phyloP scores from a whole-genome alignment of 2,113 vertebrate species.

The Anolis sagrei region DNA sequence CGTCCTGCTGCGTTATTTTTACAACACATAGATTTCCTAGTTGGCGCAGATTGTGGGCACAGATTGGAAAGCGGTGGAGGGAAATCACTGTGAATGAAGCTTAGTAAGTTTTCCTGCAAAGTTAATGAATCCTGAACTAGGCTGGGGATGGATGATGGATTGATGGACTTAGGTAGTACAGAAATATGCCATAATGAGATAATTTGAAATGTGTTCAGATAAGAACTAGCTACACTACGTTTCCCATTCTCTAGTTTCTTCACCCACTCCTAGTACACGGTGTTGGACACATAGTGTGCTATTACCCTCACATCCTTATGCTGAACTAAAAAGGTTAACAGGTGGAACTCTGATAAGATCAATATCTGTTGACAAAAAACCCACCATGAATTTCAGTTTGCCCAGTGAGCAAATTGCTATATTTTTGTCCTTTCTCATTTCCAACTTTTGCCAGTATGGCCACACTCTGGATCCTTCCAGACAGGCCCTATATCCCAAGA shows the following conservation, averaged over 20 bases:
- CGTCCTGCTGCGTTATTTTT: not conserved
- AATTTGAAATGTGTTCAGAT: not conserved
- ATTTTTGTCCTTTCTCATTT: too few species aligned
- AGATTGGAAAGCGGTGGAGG: not conserved
- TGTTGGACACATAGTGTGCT: not conserved
- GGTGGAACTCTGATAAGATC: not conserved
- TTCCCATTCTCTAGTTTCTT: not conserved
- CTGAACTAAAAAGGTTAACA: not conserved
- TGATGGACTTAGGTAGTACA: too few species aligned
- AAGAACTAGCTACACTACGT: not conserved
- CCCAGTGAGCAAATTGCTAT: too few species aligned
- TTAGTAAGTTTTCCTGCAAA: not conserved
- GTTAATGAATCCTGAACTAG: not conserved
- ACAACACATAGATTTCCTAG: not conserved
- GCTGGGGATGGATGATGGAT: too few species aligned
- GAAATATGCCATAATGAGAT: not conserved
- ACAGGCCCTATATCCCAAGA: too few species aligned
- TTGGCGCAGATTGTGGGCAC: not conserved
- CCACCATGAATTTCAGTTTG: not conserved
- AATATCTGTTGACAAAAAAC: not conserved
- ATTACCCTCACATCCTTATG: not conserved
- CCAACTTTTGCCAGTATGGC: too few species aligned
- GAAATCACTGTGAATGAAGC: not conserved
- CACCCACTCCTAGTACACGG: not conserved
- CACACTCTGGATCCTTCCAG: too few species aligned